Evolutionary conservation across 1,140 invertebrate genomes (phyloP).

Genomic region (Drosophila pandora): DNA sequence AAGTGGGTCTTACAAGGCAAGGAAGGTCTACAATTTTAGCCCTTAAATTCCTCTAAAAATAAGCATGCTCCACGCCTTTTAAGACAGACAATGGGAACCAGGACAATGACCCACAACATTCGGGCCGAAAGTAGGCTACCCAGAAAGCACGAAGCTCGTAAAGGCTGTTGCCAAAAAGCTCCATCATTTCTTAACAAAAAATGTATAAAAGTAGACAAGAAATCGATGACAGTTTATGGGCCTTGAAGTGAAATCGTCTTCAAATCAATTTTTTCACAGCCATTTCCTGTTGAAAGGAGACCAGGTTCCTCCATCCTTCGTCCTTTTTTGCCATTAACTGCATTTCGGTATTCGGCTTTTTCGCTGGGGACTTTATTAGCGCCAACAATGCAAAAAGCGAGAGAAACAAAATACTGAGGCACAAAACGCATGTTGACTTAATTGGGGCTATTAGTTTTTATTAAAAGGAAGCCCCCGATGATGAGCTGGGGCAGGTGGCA

Average conservation of each 20-base stretch:
- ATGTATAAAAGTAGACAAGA: slow-evolving; percentile 11
- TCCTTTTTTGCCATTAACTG: slow-evolving; percentile 23
- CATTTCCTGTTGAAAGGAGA: slow-evolving; percentile 36
- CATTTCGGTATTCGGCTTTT: slow-evolving; percentile 9
- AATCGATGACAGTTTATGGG: slow-evolving; percentile 72
- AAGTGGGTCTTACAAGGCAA: too few relatives aligned
- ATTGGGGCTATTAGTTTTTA: slow-evolving; percentile 76
- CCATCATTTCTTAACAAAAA: slow-evolving; percentile 17
- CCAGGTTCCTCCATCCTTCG: background rate
- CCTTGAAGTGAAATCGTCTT: slow-evolving; percentile 45
- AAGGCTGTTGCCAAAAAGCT: background rate
- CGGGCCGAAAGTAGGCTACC: slow-evolving; percentile 55
- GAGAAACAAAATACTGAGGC: slow-evolving; percentile 17
- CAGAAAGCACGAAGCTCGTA: slow-evolving; percentile 1
- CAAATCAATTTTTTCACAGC: slow-evolving; percentile 66
- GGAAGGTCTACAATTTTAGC: background rate
- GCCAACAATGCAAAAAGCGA: slow-evolving; percentile 33
- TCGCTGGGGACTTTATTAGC: slow-evolving; percentile 56
- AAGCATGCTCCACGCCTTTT: background rate
- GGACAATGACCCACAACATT: slow-evolving; percentile 61
- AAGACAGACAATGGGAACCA: slow-evolving; percentile 22
- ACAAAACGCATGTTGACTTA: slow-evolving; percentile 73
- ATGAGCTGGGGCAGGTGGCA: slow-evolving; percentile 41
- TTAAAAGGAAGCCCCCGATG: slow-evolving; percentile 40
- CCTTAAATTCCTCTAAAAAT: background rate